These are phyloP conservation scores for Tricholauxania praeusta DNA, from an alignment of 2,888 invertebrate species.

Conservation along the genomic window DNA sequence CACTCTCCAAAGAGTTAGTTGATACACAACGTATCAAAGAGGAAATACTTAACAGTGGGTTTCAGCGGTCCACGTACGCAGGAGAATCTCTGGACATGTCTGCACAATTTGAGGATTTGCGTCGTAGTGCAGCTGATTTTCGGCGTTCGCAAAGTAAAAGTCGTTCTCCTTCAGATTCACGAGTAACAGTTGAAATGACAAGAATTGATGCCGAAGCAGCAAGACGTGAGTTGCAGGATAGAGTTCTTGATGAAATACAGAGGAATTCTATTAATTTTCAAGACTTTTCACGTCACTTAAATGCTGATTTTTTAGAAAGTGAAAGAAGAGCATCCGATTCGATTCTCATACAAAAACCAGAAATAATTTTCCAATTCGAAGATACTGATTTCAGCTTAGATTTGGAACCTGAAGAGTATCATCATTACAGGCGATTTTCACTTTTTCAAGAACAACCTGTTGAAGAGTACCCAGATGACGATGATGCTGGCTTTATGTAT, in stretches of 20 bases:
- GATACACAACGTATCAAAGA: constrained; percentile 53
- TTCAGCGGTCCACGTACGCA: constrained; percentile 52
- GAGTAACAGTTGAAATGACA: constrained; percentile 45
- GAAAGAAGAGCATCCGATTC: constrained; percentile 66
- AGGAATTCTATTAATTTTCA: constrained; percentile 58
- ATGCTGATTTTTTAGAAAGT: constrained; percentile 57
- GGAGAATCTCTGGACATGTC: constrained; percentile 53
- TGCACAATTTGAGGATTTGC: constrained; percentile 57
- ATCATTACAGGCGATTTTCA: constrained; percentile 65
- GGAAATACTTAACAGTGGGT: constrained; percentile 48
- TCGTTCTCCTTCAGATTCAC: constrained; percentile 57
- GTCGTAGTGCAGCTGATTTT: constrained; percentile 60
- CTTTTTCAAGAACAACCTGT: constrained; percentile 61
- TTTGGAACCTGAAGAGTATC: constrained; percentile 66
- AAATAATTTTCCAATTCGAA: constrained; percentile 53
- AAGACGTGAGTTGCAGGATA: constrained; percentile 58
- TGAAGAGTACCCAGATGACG: constrained; percentile 63
- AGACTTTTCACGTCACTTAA: constrained; percentile 58
- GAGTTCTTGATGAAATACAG: constrained; percentile 57
- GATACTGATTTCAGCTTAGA: constrained; percentile 49
- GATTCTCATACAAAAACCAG: constrained; percentile 56
- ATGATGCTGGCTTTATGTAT: constrained; percentile 58
- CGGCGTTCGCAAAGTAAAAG: constrained; percentile 63
- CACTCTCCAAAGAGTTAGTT: constrained; percentile 51
- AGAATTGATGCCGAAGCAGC: constrained; percentile 53